Percentiles rank a stretch among this genome's conserved stretches.
These are phyloP conservation scores for Furnarius figulus DNA, from an alignment of 2,113 vertebrate genomes.

Conservation along the genomic window DNA sequence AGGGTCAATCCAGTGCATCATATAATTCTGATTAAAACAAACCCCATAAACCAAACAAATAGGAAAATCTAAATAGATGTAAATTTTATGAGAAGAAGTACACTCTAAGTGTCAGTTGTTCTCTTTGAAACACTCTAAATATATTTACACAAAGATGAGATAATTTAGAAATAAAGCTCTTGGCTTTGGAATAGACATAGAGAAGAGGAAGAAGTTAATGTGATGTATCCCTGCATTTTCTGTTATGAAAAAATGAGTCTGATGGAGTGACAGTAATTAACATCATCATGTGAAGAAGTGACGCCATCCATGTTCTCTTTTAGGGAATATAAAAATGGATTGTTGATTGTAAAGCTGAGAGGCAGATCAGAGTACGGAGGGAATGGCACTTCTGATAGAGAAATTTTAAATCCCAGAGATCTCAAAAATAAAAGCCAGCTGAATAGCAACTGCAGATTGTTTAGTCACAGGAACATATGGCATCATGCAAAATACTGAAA, in stretches of 20 bases:
- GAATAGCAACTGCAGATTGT: constrained; percentile 62
- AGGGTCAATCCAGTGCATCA: neutral
- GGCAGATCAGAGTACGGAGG: neutral
- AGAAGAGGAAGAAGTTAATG: neutral
- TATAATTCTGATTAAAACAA: neutral
- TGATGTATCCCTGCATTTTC: neutral
- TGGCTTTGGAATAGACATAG: neutral
- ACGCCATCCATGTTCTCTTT: neutral
- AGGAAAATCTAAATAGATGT: neutral
- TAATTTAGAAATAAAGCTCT: neutral
- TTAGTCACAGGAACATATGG: constrained; percentile 65
- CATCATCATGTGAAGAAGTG: neutral
- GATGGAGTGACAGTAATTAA: neutral
- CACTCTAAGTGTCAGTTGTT: neutral
- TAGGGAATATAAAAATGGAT: neutral
- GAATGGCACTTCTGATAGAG: neutral
- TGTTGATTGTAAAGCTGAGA: neutral
- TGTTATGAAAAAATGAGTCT: neutral
- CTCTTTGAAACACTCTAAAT: neutral
- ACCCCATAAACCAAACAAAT: neutral
- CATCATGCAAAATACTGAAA: constrained; percentile 66
- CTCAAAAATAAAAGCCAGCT: constrained; percentile 60
- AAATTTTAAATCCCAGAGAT: constrained; percentile 44
- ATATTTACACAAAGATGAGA: neutral
- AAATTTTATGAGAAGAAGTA: neutral